Percentiles rank a stretch among this genome's conserved stretches.
These are phyloP conservation scores for Muschampia plurimacula DNA, from an alignment of 2,888 invertebrate species.

Conservation along the genomic window DNA sequence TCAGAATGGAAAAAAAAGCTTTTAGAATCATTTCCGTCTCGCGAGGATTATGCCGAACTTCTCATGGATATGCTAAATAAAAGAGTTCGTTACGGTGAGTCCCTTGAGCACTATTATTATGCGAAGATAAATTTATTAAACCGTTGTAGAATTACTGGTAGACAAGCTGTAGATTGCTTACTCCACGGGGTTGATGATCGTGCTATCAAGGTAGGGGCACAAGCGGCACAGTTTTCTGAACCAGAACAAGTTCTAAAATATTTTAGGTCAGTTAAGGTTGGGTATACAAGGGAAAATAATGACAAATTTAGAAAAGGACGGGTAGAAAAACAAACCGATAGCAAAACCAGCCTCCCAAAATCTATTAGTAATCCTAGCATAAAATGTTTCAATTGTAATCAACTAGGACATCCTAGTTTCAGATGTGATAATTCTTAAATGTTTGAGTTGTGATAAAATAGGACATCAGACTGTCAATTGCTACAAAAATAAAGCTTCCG, in stretches of 20 bases:
- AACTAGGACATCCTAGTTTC: constrained; percentile 20
- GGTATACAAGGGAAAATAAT: neutral
- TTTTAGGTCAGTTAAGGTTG: constrained; percentile 24
- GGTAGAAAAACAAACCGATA: neutral
- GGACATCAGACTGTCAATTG: constrained; percentile 17
- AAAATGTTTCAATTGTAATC: constrained; percentile 20
- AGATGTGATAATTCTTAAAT: constrained; percentile 20
- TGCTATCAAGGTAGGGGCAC: constrained; percentile 42
- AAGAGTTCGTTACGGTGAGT: constrained; percentile 41
- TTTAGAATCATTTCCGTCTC: constrained; percentile 41
- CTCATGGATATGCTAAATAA: constrained; percentile 44
- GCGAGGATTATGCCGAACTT: constrained; percentile 43
- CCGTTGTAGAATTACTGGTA: constrained; percentile 43
- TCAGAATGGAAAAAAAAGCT: constrained; percentile 44
- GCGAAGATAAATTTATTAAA: constrained; percentile 43
- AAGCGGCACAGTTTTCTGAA: constrained; percentile 42
- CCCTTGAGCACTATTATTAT: constrained; percentile 44
- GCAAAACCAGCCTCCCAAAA: neutral
- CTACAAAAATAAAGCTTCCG: constrained; percentile 2
- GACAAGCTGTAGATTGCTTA: constrained; percentile 45
- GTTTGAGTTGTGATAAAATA: constrained; percentile 1
- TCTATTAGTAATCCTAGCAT: constrained; percentile 13
- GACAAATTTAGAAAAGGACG: neutral
- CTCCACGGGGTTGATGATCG: constrained; percentile 45
- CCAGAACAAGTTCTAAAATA: constrained; percentile 45